Percentiles rank a stretch among this genome's conserved stretches.
phyloP scores from a whole-genome alignment of 1,140 invertebrate genomes.

The Zeugodacus cucurbitae region DNA sequence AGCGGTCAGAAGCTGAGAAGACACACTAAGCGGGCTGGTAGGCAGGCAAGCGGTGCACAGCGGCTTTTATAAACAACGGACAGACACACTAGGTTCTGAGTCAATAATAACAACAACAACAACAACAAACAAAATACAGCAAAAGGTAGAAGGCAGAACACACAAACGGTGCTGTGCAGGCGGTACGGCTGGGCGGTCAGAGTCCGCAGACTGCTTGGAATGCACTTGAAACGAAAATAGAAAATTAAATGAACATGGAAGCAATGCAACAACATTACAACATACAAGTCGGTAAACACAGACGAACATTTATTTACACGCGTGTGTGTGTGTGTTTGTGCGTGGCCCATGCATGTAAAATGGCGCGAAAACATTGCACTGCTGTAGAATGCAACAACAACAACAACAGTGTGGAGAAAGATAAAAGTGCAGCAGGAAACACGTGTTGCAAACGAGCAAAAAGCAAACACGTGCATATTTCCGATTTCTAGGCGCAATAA shows the following conservation, averaged over 20 bases:
- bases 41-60: neutral
- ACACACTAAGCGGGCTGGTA: neutral
- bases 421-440: neutral
- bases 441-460: neutral
- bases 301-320: neutral
- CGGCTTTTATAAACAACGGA: neutral
- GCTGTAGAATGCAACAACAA: neutral
- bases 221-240: neutral
- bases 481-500: too few species aligned
- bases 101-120: neutral
- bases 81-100: neutral
- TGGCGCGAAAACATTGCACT: conserved; percentile 20
- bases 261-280: neutral
- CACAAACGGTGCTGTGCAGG: neutral
- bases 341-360: neutral
- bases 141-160: neutral
- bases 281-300: neutral
- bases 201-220: conserved; percentile 6
- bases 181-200: neutral
- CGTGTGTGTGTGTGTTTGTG: neutral
- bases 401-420: neutral
- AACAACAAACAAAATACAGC: neutral
- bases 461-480: neutral
- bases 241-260: neutral
- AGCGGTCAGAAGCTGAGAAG: neutral